Evolutionary conservation across 2,888 invertebrate genomes (phyloP), one percentile per base, ranked within the genome.

Genomic region (Acanthosepion lycidas): DNA sequence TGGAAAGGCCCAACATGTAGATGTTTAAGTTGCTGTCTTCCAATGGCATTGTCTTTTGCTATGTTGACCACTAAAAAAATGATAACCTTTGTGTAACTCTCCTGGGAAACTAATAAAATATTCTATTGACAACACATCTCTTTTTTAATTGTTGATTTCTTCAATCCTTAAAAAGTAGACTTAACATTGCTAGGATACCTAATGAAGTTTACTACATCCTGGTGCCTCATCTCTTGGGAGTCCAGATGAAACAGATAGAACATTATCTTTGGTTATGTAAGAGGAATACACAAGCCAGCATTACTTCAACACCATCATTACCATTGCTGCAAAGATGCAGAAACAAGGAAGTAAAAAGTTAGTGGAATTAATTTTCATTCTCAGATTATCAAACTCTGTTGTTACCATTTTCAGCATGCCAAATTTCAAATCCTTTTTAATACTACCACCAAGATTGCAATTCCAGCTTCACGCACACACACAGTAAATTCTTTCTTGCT

Each of bases 1-100:
- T 78, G 78, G 78, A 78, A 78, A 78, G 78, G 78, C 78, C 28
- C 78, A 78, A 78, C 78, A 78, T 78, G 78, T 78, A 78, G 78
- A 78, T 78, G 78, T 78, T 78, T 78, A 78, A 78, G 78, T 78
- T 78, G 78, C 78, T 78, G 78, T 78, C 78, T 78, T 78, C 78
- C 78, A 78, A 78, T 78, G 78, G 78, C 78, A 78, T 78, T 78
- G 78, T 78, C 78, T 78, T 78, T 78, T 78, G 78, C 78, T 78
- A 78, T 78, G 78, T 78, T 78, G 78, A 78, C 78, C 78, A 78
- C 78, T 78, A 78, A 78, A 78, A 78, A n/a, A 78, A 78, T 78
- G 78, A 78, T 78, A 78, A 78, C 78, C 78, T 78, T 78, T 78
- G 78, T 78, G 78, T 78, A 78, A 78, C n/a, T 78, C 78, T 78